Percentiles rank a stretch among this genome's conserved stretches.
Conservation (phyloP, 2,888 invertebrate species). For the Dioctria linearis region DNA sequence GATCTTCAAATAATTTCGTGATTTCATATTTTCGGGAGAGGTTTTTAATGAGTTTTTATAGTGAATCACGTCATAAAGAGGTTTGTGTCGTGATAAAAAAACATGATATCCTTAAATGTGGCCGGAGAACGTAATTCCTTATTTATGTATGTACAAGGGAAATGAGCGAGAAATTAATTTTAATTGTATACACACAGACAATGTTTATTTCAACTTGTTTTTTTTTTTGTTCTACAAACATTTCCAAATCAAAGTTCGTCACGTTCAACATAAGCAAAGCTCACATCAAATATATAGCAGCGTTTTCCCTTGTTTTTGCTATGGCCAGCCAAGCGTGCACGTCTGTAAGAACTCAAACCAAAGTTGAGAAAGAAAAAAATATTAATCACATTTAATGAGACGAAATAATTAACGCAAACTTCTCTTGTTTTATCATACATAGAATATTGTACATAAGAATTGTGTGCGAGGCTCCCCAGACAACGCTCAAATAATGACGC, state of each 20-base stretch:
- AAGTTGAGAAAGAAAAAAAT: constrained; percentile 24
- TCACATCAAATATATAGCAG: neutral
- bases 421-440: constrained; percentile 27
- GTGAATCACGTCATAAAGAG: constrained; percentile 19
- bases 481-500: constrained; percentile 43
- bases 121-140: too few relatives aligned
- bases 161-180: too few relatives aligned
- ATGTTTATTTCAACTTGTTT: neutral
- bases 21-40: constrained; percentile 13
- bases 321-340: neutral
- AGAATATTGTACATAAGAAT: constrained; percentile 17
- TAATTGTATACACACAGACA: too few relatives aligned
- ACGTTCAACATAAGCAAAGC: neutral
- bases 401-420: constrained; percentile 51
- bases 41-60: constrained; percentile 48
- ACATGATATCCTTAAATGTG: constrained; percentile 5
- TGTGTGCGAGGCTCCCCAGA: neutral
- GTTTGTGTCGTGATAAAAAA: constrained; percentile 6
- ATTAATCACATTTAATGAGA: constrained; percentile 56
- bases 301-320: neutral
- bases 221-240: neutral
- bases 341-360: neutral
- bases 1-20: constrained; percentile 26
- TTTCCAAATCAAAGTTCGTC: constrained; percentile 12
- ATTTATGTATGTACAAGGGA: too few relatives aligned